Percentiles rank a stretch among this genome's conserved stretches.
Conservation (phyloP, 2,797 vertebrate species). For the Xenentodon cancila region DNA sequence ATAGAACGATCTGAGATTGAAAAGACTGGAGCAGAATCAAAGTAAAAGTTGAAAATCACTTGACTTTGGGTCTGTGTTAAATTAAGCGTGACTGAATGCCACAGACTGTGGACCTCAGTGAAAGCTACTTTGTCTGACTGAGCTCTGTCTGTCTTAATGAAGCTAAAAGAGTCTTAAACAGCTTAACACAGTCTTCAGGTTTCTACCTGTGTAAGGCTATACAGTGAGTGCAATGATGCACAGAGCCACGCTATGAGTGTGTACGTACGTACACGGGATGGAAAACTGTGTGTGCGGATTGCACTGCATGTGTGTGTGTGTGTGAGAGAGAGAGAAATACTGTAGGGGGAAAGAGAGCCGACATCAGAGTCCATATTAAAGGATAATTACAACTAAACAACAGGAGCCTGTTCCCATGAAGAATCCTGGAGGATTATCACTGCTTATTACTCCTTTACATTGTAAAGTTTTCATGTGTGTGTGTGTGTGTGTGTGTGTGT, state of each 20-base stretch:
- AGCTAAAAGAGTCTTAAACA: constrained; percentile 85
- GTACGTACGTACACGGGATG: constrained; percentile 1
- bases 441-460: constrained; percentile 65
- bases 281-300: constrained; percentile 31
- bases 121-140: constrained; percentile 82
- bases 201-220: constrained; percentile 84
- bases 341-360: constrained; percentile 55
- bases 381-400: constrained; percentile 76
- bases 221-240: constrained; percentile 85
- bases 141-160: constrained; percentile 83
- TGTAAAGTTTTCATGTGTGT: constrained; percentile 30
- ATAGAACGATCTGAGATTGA: constrained; percentile 9
- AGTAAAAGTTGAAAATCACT: constrained; percentile 73
- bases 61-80: constrained; percentile 79
- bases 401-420: constrained; percentile 67
- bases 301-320: constrained; percentile 32
- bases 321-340: constrained; percentile 6
- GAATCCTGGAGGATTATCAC: constrained; percentile 64
- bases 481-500: constrained; percentile 15
- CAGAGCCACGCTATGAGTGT: constrained; percentile 53
- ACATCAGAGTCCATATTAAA: constrained; percentile 76
- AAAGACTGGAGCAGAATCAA: constrained; percentile 56
- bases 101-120: constrained; percentile 70
- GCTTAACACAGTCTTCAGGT: constrained; percentile 84
- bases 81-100: constrained; percentile 75